Conservation (phyloP, 2,797 vertebrate genomes). For the Pseudochaenichthys georgianus region DNA sequence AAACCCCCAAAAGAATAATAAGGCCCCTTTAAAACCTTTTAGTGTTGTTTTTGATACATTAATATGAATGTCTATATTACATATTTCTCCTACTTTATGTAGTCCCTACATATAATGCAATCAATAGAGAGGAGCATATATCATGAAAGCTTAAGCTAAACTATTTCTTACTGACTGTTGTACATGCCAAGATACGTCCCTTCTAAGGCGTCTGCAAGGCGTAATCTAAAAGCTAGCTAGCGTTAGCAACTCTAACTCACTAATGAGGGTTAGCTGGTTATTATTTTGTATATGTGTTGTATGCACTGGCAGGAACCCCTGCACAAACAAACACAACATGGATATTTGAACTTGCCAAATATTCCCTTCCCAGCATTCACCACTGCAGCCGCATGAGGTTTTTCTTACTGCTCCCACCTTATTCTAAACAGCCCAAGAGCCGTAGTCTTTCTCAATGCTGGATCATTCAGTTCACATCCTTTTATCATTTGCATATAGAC, state of each 20-base stretch:
- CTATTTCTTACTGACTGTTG: too few relatives aligned
- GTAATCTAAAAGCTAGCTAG: too few relatives aligned
- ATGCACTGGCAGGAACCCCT: too few relatives aligned
- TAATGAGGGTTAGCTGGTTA: too few relatives aligned
- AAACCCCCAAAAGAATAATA: too few relatives aligned
- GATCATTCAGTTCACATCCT: conserved; percentile 77
- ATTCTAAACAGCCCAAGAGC: conserved; percentile 51
- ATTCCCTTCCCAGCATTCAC: conserved; percentile 13
- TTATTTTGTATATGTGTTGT: too few relatives aligned
- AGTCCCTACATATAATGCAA: too few relatives aligned
- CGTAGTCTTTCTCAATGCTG: conserved; percentile 42
- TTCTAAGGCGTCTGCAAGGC: too few relatives aligned
- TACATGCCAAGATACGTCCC: too few relatives aligned
- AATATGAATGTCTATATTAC: background rate
- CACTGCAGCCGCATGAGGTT: conserved; percentile 21
- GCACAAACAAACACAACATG: conserved; percentile 5
- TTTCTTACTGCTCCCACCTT: conserved; percentile 37
- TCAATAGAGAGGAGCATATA: too few relatives aligned
- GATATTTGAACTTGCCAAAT: conserved; percentile 15
- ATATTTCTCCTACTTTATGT: background rate
- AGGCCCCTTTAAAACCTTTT: background rate
- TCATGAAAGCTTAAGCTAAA: too few relatives aligned
- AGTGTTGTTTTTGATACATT: background rate
- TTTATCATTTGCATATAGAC: conserved; percentile 83
- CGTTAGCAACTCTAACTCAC: too few relatives aligned